Evolutionary conservation across 2,888 invertebrate species (phyloP).

Genomic region (Atethmia centrago): DNA sequence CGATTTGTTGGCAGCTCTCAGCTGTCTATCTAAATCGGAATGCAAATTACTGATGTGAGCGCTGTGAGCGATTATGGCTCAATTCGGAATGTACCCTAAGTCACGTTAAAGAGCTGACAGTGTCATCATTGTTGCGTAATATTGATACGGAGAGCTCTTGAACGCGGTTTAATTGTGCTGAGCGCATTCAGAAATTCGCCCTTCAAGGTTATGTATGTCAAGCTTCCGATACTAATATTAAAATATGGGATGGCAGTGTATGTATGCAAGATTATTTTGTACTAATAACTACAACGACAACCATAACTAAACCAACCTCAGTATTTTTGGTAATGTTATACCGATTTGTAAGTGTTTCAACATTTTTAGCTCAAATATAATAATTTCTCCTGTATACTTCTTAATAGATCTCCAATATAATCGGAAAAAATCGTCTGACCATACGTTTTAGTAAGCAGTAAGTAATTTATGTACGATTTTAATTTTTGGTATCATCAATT

Average conservation of each 20-base stretch:
- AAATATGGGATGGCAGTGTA: slow-evolving; percentile 28
- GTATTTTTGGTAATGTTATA: slow-evolving; percentile 27
- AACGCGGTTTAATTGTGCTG: neutral
- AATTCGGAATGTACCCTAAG: too few relatives aligned
- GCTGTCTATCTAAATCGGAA: too few relatives aligned
- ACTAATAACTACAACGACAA: too few relatives aligned
- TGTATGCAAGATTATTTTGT: slow-evolving; percentile 21
- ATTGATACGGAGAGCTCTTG: too few relatives aligned
- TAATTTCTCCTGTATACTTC: neutral
- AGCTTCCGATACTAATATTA: slow-evolving; percentile 6
- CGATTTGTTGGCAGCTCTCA: too few relatives aligned
- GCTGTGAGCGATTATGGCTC: too few relatives aligned
- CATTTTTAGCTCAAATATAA: slow-evolving; percentile 18
- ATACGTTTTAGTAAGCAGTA: neutral
- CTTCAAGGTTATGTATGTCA: neutral
- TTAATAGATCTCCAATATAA: neutral
- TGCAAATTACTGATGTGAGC: too few relatives aligned
- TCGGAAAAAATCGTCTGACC: neutral
- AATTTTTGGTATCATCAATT: neutral
- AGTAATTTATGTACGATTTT: too few relatives aligned
- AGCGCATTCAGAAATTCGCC: neutral
- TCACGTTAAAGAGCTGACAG: too few relatives aligned
- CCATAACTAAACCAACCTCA: slow-evolving; percentile 35
- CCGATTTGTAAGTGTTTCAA: slow-evolving; percentile 35
- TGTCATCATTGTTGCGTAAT: too few relatives aligned